Percentiles rank a stretch among this genome's conserved stretches.
Conservation (phyloP, 2,797 vertebrate species). For the Pagetopsis macropterus region DNA sequence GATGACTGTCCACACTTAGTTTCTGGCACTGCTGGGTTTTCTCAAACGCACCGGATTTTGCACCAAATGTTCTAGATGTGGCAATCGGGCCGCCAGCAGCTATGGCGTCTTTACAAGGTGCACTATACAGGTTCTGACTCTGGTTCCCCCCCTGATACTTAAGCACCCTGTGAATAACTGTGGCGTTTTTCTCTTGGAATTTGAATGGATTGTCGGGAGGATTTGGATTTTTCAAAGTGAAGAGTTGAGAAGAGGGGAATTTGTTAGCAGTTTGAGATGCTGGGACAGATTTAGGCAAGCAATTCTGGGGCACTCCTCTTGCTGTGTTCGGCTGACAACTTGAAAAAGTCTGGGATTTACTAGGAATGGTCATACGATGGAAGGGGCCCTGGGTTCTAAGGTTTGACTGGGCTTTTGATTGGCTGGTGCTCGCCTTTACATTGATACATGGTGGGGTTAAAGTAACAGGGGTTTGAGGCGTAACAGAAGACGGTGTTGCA, state of each 20-base stretch:
- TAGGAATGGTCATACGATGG: slow-evolving; percentile 72
- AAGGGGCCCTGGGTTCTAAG: slow-evolving; percentile 77
- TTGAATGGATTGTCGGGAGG: slow-evolving; percentile 73
- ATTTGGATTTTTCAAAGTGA: slow-evolving; percentile 71
- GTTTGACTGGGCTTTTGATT: slow-evolving; percentile 68
- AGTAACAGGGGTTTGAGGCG: slow-evolving; percentile 65
- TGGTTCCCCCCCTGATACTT: slow-evolving; percentile 80
- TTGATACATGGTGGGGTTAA: slow-evolving; percentile 53
- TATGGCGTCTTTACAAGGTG: slow-evolving; percentile 68
- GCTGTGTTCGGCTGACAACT: slow-evolving; percentile 64
- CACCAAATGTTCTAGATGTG: slow-evolving; percentile 44
- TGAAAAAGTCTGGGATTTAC: slow-evolving; percentile 70
- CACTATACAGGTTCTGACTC: slow-evolving; percentile 75
- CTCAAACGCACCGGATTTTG: slow-evolving; percentile 60
- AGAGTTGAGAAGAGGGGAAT: slow-evolving; percentile 71
- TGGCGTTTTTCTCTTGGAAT: slow-evolving; percentile 76
- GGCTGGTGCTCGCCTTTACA: slow-evolving; percentile 60
- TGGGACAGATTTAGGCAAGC: slow-evolving; percentile 70
- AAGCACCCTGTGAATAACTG: slow-evolving; percentile 79
- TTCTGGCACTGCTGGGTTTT: slow-evolving; percentile 65
- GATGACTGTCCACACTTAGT: slow-evolving; percentile 42
- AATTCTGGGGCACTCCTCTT: slow-evolving; percentile 64
- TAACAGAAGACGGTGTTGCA: slow-evolving; percentile 27
- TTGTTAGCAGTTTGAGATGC: slow-evolving; percentile 71
- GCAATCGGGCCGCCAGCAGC: slow-evolving; percentile 54